phyloP scores from a whole-genome alignment of 2,113 vertebrate species.

The Chloropsis cyanopogon region DNA sequence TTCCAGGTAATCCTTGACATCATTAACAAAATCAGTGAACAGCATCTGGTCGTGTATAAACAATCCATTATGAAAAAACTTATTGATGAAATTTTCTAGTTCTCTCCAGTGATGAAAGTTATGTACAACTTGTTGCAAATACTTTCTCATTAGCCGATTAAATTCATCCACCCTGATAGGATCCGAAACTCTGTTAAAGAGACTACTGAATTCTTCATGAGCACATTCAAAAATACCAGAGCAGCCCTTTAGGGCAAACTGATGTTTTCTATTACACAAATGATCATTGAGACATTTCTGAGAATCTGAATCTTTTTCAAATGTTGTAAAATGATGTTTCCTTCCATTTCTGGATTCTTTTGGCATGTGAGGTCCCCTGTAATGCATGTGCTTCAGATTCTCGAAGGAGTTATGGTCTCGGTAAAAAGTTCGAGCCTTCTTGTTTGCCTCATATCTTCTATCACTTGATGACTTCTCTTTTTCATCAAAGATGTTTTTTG shows the following conservation, averaged over 20 bases:
- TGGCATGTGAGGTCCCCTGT: slow-evolving; percentile 37
- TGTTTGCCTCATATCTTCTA: slow-evolving; percentile 62
- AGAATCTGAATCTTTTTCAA: slow-evolving; percentile 53
- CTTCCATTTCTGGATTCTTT: slow-evolving; percentile 63
- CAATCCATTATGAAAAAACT: slow-evolving; percentile 88
- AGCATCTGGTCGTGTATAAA: slow-evolving; percentile 95
- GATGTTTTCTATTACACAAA: slow-evolving; percentile 42
- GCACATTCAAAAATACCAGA: slow-evolving; percentile 84
- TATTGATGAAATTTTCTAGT: slow-evolving; percentile 84
- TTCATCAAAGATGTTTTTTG: slow-evolving; percentile 84
- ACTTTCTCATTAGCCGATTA: slow-evolving; percentile 83
- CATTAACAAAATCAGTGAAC: slow-evolving; percentile 92
- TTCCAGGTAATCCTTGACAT: slow-evolving; percentile 87
- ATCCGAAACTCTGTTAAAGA: slow-evolving; percentile 83
- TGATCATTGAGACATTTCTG: slow-evolving; percentile 64
- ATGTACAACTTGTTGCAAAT: slow-evolving; percentile 84
- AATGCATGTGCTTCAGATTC: slow-evolving; percentile 9
- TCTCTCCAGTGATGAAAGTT: slow-evolving; percentile 93
- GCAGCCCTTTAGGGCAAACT: slow-evolving; percentile 76
- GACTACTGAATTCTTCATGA: slow-evolving; percentile 82
- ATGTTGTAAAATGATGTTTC: slow-evolving; percentile 53
- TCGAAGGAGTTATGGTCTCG: slow-evolving; percentile 57
- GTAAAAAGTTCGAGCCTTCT: slow-evolving; percentile 61
- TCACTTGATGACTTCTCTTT: slow-evolving; percentile 70
- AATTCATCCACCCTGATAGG: slow-evolving; percentile 90